phyloP scores from a whole-genome alignment of 2,888 invertebrate genomes.

The Limnephilus rhombicus region DNA sequence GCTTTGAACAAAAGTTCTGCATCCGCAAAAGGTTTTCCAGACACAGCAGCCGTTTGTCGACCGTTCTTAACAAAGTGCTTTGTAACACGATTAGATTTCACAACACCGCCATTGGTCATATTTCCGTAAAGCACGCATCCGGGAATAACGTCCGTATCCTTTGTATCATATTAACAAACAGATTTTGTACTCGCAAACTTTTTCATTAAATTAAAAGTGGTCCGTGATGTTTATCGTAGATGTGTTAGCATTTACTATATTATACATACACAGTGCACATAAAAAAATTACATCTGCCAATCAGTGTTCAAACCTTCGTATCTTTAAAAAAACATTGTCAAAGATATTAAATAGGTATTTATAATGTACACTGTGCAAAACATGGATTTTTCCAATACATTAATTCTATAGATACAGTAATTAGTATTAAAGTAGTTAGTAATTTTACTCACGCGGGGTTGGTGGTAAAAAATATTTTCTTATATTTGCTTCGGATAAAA shows the following conservation, averaged over 20 bases:
- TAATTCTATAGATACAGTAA: no score
- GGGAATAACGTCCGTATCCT: not conserved
- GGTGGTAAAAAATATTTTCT: no score
- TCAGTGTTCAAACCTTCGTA: not conserved
- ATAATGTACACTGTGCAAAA: no score
- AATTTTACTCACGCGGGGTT: no score
- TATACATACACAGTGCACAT: not conserved
- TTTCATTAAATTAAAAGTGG: not conserved
- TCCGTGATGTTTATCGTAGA: not conserved
- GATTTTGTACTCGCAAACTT: not conserved
- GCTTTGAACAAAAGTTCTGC: slow-evolving; percentile 53
- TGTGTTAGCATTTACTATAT: not conserved
- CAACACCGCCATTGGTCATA: not conserved
- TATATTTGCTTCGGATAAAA: no score
- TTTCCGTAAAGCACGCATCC: not conserved
- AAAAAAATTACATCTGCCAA: not conserved
- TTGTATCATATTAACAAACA: not conserved
- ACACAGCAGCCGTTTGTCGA: slow-evolving; percentile 6
- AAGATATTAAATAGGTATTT: no score
- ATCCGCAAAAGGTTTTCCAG: slow-evolving; percentile 37
- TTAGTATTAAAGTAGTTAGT: no score
- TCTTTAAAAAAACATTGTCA: no score
- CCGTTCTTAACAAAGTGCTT: slow-evolving; percentile 33
- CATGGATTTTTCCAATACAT: no score
- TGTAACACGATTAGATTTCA: not conserved